Conservation (phyloP, 2,113 vertebrate genomes). For the Onychostoma macrolepis region DNA sequence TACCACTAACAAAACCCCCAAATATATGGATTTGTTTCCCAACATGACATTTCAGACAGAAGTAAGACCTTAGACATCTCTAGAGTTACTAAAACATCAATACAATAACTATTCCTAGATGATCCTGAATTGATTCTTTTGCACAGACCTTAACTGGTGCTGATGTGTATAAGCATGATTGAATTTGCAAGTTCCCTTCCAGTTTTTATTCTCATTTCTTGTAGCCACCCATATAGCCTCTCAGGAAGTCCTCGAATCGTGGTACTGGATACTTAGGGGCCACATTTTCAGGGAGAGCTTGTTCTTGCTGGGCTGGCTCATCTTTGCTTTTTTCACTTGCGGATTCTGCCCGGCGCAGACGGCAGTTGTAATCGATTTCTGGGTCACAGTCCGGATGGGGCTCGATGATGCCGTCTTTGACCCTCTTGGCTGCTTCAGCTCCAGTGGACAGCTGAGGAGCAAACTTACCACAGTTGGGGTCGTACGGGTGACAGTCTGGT, state of each 20-base stretch:
- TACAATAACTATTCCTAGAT: not conserved
- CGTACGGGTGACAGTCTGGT: slow-evolving; percentile 75
- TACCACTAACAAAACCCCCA: slow-evolving; percentile 6
- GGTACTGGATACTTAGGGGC: slow-evolving; percentile 52
- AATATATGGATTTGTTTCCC: slow-evolving; percentile 21
- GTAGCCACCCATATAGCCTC: slow-evolving; percentile 62
- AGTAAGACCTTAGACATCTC: not conserved
- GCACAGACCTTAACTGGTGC: slow-evolving; percentile 20
- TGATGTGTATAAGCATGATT: slow-evolving; percentile 31
- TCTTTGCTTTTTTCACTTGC: slow-evolving; percentile 49
- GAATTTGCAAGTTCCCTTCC: not conserved
- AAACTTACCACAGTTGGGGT: slow-evolving; percentile 73
- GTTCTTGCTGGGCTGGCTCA: slow-evolving; percentile 48
- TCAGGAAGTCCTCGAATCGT: slow-evolving; percentile 73
- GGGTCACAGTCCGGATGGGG: slow-evolving; percentile 79
- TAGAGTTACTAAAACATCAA: not conserved
- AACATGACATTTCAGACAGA: slow-evolving; percentile 30
- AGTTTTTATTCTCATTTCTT: slow-evolving; percentile 60
- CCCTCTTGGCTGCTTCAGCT: slow-evolving; percentile 36
- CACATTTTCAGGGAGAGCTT: slow-evolving; percentile 37
- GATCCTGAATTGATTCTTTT: not conserved
- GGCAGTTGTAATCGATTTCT: slow-evolving; percentile 78
- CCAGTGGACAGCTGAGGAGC: slow-evolving; percentile 30
- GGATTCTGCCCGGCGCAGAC: slow-evolving; percentile 66
- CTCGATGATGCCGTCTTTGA: slow-evolving; percentile 67